Evolutionary conservation across 2,888 invertebrate genomes (phyloP), one percentile per base, ranked within the genome.

Genomic region (Scaptomyza caliginosa): DNA sequence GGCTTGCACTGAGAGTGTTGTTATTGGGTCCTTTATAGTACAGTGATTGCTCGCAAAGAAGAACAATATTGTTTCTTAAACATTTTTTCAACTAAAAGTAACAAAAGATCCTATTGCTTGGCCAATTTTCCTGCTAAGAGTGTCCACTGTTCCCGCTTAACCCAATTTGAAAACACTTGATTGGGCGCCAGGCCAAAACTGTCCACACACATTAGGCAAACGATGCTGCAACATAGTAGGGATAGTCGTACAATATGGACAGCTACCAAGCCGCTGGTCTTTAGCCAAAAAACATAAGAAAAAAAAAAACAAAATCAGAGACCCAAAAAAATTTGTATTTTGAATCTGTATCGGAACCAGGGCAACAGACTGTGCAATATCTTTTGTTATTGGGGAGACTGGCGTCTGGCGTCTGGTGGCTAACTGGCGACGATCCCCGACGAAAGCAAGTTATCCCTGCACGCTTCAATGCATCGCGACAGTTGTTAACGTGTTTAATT

Each of bases 101-200:
- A n/a, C n/a, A n/a, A n/a, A n/a, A n/a, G n/a, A n/a, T n/a, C n/a
- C n/a, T n/a, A 13, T n/a, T 13, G 36, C 4, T 34, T 5, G n/a
- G n/a, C n/a, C n/a, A n/a, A 2, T 32, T 13, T 13, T 2, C 10
- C 17, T 5, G 13, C 11, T 5, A 13, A 2, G 7, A 3, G 32
- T 13, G 7, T 21, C 10, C 32, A 46, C 46, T 46, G 46, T 46
- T 55, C 46, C 49, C 57, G 64, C 59, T 66, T 82, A 85, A 79
- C 85, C 81, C 86, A 81, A 81, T 81, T 81, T 81, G 60, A 74
- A 77, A 89, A 88, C 88, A 88, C 89, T 88, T 89, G 88, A 88
- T 89, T 88, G 88, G 89, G 88, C 88, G 89, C 89, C 88, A 85
- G 86, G 84, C 81, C 34, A 34, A 82, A 86, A 71, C 70, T 79